A percentile compares a stretch with the other conserved stretches of the same genome.
Conservation (phyloP, 2,113 vertebrate genomes). For the Zosterops pallidus region DNA sequence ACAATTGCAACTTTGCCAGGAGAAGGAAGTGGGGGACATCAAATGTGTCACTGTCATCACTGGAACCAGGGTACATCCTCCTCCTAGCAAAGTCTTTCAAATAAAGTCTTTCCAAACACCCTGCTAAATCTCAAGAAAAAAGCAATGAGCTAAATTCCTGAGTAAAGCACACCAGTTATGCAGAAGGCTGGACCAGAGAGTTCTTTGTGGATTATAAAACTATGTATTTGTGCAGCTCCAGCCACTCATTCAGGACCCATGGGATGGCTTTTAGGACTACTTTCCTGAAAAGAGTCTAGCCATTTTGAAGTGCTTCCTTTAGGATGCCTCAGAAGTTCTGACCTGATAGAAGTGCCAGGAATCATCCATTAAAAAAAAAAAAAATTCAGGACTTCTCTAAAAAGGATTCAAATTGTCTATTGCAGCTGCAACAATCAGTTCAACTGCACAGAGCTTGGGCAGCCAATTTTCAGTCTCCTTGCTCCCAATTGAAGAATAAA, state of each 20-base stretch:
- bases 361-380: background rate
- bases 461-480: background rate
- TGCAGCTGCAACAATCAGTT: background rate
- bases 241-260: background rate
- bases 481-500: background rate
- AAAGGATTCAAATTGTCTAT: background rate
- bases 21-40: constrained; percentile 10
- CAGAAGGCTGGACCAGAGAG: background rate
- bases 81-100: background rate
- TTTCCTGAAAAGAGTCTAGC: background rate
- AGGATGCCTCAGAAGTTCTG: background rate
- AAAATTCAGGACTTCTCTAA: background rate
- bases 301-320: background rate
- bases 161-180: background rate
- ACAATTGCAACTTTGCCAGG: background rate
- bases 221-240: background rate
- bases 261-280: background rate
- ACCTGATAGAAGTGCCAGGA: background rate
- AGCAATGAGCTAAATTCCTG: rapidly evolving
- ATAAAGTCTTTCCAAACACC: background rate
- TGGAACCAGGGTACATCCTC: background rate
- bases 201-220: background rate
- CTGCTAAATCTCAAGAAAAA: background rate
- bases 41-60: background rate
- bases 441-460: background rate